Base-by-base conservation (phyloP, 2,888 invertebrate genomes). In the Erebia epiphron region DNA sequence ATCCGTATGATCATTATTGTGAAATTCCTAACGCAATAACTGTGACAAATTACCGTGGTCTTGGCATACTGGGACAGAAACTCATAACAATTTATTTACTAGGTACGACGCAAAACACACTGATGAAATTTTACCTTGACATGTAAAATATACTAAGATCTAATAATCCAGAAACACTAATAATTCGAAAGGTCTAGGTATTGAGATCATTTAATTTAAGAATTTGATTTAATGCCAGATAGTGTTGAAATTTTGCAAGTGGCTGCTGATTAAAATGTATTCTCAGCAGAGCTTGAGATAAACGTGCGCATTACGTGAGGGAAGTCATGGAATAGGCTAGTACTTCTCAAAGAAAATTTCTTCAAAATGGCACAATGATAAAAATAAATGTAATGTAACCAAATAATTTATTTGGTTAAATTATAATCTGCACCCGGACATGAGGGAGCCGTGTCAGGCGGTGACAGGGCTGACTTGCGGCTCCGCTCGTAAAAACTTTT, bases 401-500 rank as follows among this genome's bases (percentile, higher is more conserved):
- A 86, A 88, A 90, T 90, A 90, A 90, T 90, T 90, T 86, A 86
- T 85, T 83, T 78, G 76, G 85, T 83, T 80, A 84, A 89, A 90
- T 90, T 87, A 90, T 89, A 88, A 90, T 89, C 85, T 83, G 79
- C 80, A 80, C 82, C 86, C 86, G 87, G 87, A 88, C 89, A 89
- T 87, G 75, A 85, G 86, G 87, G 83, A 75, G 86, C 82, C 81
- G 88, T 86, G 85, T 84, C 86, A 84, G 85, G 80, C 84, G 76
- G 85, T 88, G 92, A 90, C 91, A 91, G 83, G 85, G 86, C 80
- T 86, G 87, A 86, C 87, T 89, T 87, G 85, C 78, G 83, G 83
- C 83, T 81, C 77, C 80, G 86, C 88, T 90, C 91, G 86, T 92
- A 92, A 92, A 93, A 93, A 93, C 92, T 92, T 92, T 92, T 89